Evolutionary conservation across 2,888 invertebrate species (phyloP), one percentile per base, ranked within the genome.

Genomic region (Callyntrura sp.): DNA sequence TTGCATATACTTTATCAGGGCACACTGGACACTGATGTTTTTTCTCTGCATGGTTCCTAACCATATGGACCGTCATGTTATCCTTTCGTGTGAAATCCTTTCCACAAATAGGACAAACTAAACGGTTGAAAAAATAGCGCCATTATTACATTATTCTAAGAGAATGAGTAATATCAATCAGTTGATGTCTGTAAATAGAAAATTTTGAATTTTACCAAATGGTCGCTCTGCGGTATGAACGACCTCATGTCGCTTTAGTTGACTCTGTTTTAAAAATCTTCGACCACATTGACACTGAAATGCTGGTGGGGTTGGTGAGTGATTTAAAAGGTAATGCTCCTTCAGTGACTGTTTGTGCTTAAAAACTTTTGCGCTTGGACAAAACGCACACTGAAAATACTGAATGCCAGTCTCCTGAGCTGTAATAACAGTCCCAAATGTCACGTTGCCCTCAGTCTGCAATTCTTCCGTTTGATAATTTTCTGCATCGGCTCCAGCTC

Each of bases 31-130:
- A 88, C 12, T 45, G 76, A n/a, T 88, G 88, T 23, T 88, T 88
- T 23, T 88, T 88, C 45, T 88, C 88, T n/a, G 88, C 83, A 14
- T 88, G 88, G 28, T 88, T 88, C 23, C 88, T 12, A 17, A 88
- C 88, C 88, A 88, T 88, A 23, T 90, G 90, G 3, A 85, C 90
- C 0, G 85, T 90, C 90, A 90, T 85, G n/a, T 90, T 85, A 48
- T 90, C 90, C 20, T 90, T 90, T 17, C 90, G 23, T 14, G 90
- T 85, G 51, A 90, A 90, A 28, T 90, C 85, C 45, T 90, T 90
- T 12, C 48, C 20, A 35, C 90, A 90, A 8, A 90, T 51, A 0
- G 85, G 85, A 14, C 90, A 90, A 0, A 88, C 88, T 48, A 17
- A 17, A 3, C 14, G 14, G 8, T 35, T 35, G 2, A 73, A 45